Evolutionary conservation across 2,797 vertebrate species (phyloP).

Genomic region (Squalus acanthias): DNA sequence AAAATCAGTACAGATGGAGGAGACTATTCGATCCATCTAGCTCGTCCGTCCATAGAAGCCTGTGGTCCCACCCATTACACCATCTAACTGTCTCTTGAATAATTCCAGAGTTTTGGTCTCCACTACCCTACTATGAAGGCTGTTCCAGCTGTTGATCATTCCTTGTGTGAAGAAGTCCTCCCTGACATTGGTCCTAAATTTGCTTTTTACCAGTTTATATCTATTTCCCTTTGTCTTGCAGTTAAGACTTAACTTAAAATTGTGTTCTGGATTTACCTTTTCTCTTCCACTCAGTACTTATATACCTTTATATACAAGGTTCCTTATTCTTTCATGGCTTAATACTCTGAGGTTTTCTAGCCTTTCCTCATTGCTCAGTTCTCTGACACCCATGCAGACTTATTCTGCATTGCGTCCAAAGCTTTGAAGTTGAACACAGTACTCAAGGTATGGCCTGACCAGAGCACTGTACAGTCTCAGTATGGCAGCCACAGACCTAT

Average conservation of each 20-base stretch:
- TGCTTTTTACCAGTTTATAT: background rate
- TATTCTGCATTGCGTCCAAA: background rate
- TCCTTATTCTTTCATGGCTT: background rate
- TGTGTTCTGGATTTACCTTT: background rate
- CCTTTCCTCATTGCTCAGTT: background rate
- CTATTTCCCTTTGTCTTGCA: background rate
- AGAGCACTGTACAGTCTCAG: background rate
- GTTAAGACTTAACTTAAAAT: background rate
- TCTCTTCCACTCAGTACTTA: background rate
- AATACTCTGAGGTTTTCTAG: background rate
- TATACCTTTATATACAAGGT: background rate
- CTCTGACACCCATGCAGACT: background rate
- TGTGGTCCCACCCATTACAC: too few species aligned
- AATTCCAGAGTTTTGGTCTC: background rate
- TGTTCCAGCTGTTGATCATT: background rate
- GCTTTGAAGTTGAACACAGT: background rate
- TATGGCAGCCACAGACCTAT: background rate
- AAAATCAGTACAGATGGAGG: background rate
- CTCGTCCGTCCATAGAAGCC: background rate
- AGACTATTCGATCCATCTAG: background rate
- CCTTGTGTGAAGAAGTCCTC: background rate
- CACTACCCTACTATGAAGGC: background rate
- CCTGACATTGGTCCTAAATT: background rate
- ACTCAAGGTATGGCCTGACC: too few species aligned
- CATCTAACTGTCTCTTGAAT: background rate